Percentiles rank a stretch among this genome's conserved stretches.
These are phyloP conservation scores for Cydia strobilella DNA, from an alignment of 1,140 invertebrate genomes.

Conservation along the genomic window DNA sequence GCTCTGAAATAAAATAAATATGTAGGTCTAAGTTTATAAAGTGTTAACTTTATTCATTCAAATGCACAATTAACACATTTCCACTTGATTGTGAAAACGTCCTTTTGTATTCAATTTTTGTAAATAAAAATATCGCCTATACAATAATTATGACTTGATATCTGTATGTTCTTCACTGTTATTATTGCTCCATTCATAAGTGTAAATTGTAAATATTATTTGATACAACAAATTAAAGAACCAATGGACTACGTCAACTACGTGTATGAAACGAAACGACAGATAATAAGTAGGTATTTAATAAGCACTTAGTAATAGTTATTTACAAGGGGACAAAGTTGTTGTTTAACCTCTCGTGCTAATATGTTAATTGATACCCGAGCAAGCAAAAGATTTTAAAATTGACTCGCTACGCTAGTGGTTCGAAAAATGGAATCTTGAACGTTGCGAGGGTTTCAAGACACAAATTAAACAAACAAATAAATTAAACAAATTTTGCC, in stretches of 20 bases:
- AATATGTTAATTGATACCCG: too few relatives aligned
- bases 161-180: constrained; percentile 21
- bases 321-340: too few relatives aligned
- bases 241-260: not conserved
- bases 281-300: not conserved
- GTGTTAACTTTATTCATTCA: not conserved
- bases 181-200: constrained; percentile 2
- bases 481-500: too few relatives aligned
- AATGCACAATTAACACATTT: not conserved
- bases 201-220: not conserved
- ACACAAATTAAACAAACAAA: too few relatives aligned
- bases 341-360: too few relatives aligned
- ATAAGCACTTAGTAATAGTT: not conserved
- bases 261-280: not conserved
- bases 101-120: constrained; percentile 2
- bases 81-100: not conserved
- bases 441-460: too few relatives aligned
- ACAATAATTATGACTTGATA: constrained; percentile 7
- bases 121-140: constrained; percentile 25
- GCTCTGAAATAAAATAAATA: too few relatives aligned
- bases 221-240: not conserved
- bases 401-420: too few relatives aligned
- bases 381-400: too few relatives aligned
- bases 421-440: too few relatives aligned
- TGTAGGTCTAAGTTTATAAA: too few relatives aligned